Percentiles rank a stretch among this genome's conserved stretches.
These are phyloP conservation scores for Palloptera scutellata DNA, from an alignment of 2,888 invertebrate species.

Conservation along the genomic window DNA sequence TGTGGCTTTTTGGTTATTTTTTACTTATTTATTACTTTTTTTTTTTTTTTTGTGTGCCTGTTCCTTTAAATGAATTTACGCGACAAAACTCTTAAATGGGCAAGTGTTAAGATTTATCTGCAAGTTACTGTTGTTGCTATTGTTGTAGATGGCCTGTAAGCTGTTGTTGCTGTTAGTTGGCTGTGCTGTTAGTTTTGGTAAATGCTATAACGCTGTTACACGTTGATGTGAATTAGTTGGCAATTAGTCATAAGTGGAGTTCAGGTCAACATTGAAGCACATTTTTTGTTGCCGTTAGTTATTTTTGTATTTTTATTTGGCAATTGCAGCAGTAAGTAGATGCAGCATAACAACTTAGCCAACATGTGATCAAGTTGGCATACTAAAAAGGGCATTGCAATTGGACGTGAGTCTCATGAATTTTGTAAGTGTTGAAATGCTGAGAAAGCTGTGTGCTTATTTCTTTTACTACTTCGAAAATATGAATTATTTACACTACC, in stretches of 20 bases:
- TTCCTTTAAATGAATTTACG: constrained; percentile 26
- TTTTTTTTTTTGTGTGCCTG: neutral
- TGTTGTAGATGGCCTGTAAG: constrained; percentile 14
- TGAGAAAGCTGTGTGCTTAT: no score
- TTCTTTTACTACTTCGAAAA: no score
- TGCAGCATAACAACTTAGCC: no score
- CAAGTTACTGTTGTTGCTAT: constrained; percentile 3
- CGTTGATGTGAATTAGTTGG: constrained; percentile 39
- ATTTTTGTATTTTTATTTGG: no score
- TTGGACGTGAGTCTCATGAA: no score
- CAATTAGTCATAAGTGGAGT: constrained; percentile 41
- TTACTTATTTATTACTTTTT: no score
- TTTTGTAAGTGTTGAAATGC: no score
- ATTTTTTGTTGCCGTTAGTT: neutral
- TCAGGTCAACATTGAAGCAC: constrained; percentile 12
- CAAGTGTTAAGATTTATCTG: constrained; percentile 44
- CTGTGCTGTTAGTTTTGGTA: constrained; percentile 13
- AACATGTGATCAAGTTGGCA: no score
- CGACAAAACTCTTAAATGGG: constrained; percentile 45
- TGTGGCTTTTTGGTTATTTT: neutral
- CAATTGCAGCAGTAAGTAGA: no score
- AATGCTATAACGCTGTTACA: constrained; percentile 26
- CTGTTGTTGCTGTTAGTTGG: constrained; percentile 18
- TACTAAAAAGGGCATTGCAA: no score
- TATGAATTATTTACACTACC: no score